Base-by-base conservation (phyloP, 2,113 vertebrate genomes). In the Macrotus californicus region DNA sequence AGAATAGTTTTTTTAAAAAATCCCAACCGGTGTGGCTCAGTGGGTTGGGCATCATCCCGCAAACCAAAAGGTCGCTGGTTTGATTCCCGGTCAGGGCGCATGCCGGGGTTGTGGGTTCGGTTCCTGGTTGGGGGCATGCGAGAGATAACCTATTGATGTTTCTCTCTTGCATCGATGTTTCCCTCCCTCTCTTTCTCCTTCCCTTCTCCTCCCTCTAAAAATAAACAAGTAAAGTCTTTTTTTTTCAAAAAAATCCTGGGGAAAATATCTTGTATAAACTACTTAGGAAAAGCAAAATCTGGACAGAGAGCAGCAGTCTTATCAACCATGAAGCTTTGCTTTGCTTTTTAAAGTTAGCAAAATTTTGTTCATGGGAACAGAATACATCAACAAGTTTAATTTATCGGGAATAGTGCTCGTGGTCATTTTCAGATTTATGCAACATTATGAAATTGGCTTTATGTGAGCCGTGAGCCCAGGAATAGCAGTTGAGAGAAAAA, bases 311-410 rank as follows among this genome's bases (percentile, higher is more conserved):
- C 79, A 82, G 24, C 66, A 52, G 36, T 56, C 31, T 77, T 52
- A 96, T 80, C 93, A 93, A 75, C 84, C 14, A 88, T 19, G 80
- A 18, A 0, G 67, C 54, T 95, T 94, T 48, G 21, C 9, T 76
- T 92, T 72, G 85, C 61, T 83, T 89, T 97, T 96, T 84, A 72
- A 96, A 72, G 31, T 61, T 87, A 89, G 70, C n/a, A 96, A 73
- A 73, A 50, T 61, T 52, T 94, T 87, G 0, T 92, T 92, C 24
- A 19, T 52, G 18, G 41, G 52, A 88, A 48, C 46, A 80, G 50
- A 92, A 48, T 2, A 84, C 4, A 39, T 29, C 66, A 91, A 36
- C 3, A 64, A 39, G 11, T 36, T 89, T 39, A 70, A 19, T 34
- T 84, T 73, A 36, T 54, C 89, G 88, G 31, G 10, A 43, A n/a